These are phyloP conservation scores for Papilio gigon DNA, from an alignment of 2,888 invertebrate species.

Conservation along the genomic window DNA sequence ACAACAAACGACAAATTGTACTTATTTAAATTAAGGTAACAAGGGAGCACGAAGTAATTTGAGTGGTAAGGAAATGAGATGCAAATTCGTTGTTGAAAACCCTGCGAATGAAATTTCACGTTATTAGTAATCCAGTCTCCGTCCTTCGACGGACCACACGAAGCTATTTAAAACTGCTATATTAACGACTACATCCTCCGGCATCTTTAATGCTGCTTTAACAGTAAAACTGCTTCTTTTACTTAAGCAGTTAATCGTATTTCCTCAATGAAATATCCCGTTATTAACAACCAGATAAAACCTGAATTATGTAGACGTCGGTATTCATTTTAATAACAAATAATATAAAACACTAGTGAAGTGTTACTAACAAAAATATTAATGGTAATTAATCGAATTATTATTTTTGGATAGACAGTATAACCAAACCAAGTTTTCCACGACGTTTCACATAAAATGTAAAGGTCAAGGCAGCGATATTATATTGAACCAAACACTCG, in stretches of 20 bases:
- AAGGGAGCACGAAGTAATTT: slow-evolving; percentile 12
- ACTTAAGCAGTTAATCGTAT: neutral
- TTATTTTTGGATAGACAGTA: no score
- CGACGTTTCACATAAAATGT: neutral
- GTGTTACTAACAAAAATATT: no score
- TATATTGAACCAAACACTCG: neutral
- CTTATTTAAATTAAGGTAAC: slow-evolving; percentile 18
- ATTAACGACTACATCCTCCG: neutral
- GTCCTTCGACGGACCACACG: neutral
- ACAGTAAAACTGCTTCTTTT: no score
- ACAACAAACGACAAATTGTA: slow-evolving; percentile 15
- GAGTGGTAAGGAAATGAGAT: slow-evolving; percentile 18
- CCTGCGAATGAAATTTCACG: slow-evolving; percentile 15
- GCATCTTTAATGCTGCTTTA: slow-evolving; percentile 5
- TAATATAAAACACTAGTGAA: neutral
- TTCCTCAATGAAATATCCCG: neutral
- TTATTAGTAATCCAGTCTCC: slow-evolving; percentile 8
- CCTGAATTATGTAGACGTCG: no score
- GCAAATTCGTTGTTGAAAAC: slow-evolving; percentile 21
- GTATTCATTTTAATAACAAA: neutral
- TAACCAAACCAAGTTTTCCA: neutral
- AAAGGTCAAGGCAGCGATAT: slow-evolving; percentile 14
- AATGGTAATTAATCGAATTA: no score
- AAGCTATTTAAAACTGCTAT: slow-evolving; percentile 1
- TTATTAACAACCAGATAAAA: neutral